Evolutionary conservation across 1,140 invertebrate genomes (phyloP).

Genomic region (Leptoteleia sp.): DNA sequence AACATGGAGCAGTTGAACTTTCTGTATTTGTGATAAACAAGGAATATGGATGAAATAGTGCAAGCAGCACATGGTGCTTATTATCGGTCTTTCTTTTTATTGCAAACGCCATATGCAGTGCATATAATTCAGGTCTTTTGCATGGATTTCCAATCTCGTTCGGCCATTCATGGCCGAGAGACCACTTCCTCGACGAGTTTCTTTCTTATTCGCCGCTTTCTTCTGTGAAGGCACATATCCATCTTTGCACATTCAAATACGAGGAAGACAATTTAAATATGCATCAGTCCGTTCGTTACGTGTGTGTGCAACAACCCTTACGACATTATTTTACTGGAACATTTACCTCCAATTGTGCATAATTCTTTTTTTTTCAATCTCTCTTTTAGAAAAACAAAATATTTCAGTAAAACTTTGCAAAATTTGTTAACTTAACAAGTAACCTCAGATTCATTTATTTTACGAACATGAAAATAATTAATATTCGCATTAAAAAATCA

Average conservation of each 20-base stretch:
- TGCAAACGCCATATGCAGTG: slow-evolving; percentile 43
- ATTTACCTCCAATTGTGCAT: too few species aligned
- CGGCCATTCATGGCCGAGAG: slow-evolving; percentile 56
- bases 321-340: too few species aligned
- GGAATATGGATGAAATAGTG: slow-evolving; percentile 17
- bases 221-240: slow-evolving; percentile 58
- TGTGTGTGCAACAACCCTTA: slow-evolving; percentile 1
- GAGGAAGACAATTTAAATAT: slow-evolving; percentile 36
- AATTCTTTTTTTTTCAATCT: too few species aligned
- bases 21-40: too few species aligned
- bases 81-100: slow-evolving; percentile 54
- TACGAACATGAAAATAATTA: too few species aligned
- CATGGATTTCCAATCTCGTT: slow-evolving; percentile 61
- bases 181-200: slow-evolving; percentile 65
- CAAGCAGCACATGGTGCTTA: slow-evolving; percentile 49
- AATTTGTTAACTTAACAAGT: too few species aligned
- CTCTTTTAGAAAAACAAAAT: too few species aligned
- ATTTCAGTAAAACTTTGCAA: too few species aligned
- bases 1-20: too few species aligned
- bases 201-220: slow-evolving; percentile 64
- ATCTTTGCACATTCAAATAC: slow-evolving; percentile 61
- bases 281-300: slow-evolving; percentile 12
- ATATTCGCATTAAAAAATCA: too few species aligned
- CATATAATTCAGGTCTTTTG: slow-evolving; percentile 58
- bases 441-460: too few species aligned